phyloP scores from a whole-genome alignment of 37 sponge, comb jelly and placozoan species.

The Spongilla lacustris region DNA sequence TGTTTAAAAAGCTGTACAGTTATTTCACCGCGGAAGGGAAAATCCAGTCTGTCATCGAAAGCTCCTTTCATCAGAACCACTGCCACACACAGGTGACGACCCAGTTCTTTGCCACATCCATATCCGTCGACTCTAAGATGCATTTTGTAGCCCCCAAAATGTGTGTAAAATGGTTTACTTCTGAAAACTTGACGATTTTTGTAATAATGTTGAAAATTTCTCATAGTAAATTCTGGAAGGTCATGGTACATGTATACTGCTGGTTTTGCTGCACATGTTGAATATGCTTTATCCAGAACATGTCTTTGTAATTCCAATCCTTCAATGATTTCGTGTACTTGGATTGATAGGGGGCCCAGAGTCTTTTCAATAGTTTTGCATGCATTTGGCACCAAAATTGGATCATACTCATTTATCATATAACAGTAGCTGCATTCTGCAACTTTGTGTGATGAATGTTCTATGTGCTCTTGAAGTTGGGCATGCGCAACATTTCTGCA shows the following conservation, averaged over 20 bases:
- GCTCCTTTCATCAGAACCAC: neutral
- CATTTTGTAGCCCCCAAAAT: neutral
- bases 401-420: neutral
- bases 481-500: neutral
- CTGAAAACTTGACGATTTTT: neutral
- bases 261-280: neutral
- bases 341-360: neutral
- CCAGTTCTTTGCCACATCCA: neutral
- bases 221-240: neutral
- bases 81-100: neutral
- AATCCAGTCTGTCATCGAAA: neutral
- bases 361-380: neutral
- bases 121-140: neutral
- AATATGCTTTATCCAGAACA: neutral
- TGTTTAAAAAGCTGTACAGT: neutral
- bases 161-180: neutral
- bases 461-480: neutral
- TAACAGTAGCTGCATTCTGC: neutral
- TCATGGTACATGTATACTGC: neutral
- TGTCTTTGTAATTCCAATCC: neutral
- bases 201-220: neutral
- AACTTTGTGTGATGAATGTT: neutral
- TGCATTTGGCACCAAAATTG: neutral
- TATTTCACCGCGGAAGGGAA: neutral
- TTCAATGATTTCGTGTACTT: neutral